Percentiles rank a stretch among this genome's conserved stretches.
These are phyloP conservation scores for Knipowitschia caucasica DNA, from an alignment of 2,797 vertebrate species.

Conservation along the genomic window DNA sequence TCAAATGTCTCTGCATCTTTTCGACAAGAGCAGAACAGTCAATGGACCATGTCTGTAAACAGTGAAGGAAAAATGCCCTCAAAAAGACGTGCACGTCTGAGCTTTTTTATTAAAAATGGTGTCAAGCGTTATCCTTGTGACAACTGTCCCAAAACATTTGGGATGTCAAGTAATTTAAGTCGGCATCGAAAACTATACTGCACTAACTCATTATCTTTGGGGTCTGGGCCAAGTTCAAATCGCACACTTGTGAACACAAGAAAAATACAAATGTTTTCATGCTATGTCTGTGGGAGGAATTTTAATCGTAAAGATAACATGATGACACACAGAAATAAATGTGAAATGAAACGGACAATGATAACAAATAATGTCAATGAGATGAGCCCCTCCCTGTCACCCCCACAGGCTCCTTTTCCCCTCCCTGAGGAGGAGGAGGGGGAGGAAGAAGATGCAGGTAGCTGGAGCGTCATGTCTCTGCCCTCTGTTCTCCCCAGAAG, in stretches of 20 bases:
- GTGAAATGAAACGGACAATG: constrained; percentile 48
- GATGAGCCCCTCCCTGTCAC: constrained; percentile 17
- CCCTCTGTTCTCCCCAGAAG: constrained; percentile 78
- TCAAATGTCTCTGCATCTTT: constrained; percentile 26
- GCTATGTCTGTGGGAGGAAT: constrained; percentile 66
- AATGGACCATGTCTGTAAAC: constrained; percentile 76
- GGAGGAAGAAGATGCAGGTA: constrained; percentile 47
- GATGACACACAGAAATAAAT: constrained; percentile 71
- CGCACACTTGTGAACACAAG: constrained; percentile 19
- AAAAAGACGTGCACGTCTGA: neutral
- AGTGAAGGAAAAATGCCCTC: constrained; percentile 64
- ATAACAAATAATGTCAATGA: constrained; percentile 10
- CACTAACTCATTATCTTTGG: constrained; percentile 39
- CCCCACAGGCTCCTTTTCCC: constrained; percentile 34
- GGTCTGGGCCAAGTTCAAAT: constrained; percentile 19
- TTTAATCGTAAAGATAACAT: constrained; percentile 80
- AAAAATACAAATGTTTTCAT: constrained; percentile 60
- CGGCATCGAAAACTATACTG: constrained; percentile 77
- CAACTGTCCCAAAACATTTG: constrained; percentile 76
- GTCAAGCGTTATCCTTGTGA: constrained; percentile 71
- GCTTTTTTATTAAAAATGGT: constrained; percentile 34
- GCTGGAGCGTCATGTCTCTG: constrained; percentile 80
- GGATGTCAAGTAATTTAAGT: constrained; percentile 70
- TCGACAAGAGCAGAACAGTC: constrained; percentile 31
- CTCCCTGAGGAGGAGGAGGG: constrained; percentile 41